A percentile compares a stretch with the other conserved stretches of the same genome.
Evolutionary conservation across 1,140 invertebrate genomes (phyloP).

Genomic region (Callitettix versicolor): DNA sequence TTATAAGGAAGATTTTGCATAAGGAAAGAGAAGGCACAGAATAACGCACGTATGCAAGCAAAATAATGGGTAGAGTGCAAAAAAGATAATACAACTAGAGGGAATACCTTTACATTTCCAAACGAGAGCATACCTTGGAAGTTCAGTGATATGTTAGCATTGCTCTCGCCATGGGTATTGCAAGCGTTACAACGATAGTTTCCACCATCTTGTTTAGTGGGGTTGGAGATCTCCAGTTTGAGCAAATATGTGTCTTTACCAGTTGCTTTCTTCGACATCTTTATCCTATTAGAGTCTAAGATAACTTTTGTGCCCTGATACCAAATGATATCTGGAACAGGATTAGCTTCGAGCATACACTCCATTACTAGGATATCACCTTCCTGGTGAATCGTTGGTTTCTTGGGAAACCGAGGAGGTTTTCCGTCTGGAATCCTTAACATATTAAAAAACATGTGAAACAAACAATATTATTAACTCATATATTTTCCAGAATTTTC

Average conservation of each 20-base stretch:
- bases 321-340: constrained; percentile 91
- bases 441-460: not conserved
- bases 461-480: not conserved
- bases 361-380: constrained; percentile 91
- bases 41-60: constrained; percentile 1
- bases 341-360: constrained; percentile 88
- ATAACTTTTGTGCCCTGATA: constrained; percentile 80
- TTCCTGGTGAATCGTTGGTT: constrained; percentile 91
- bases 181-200: constrained; percentile 98
- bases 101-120: constrained; percentile 4
- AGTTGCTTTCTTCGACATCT: constrained; percentile 73
- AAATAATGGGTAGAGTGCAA: not conserved
- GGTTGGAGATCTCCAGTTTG: constrained; percentile 85
- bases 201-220: constrained; percentile 89
- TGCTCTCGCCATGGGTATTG: constrained; percentile 96
- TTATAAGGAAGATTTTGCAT: too few relatives aligned
- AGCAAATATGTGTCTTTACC: constrained; percentile 85
- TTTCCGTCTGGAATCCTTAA: constrained; percentile 87
- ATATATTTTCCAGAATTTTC: not conserved
- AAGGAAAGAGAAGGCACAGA: not conserved
- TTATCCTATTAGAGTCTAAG: constrained; percentile 65
- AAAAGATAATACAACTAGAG: not conserved
- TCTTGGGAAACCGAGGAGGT: constrained; percentile 91
- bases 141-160: constrained; percentile 98
- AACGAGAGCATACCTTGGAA: constrained; percentile 74